These are phyloP conservation scores for Asteroscopus sphinx DNA, from an alignment of 2,888 invertebrate genomes.

Conservation along the genomic window DNA sequence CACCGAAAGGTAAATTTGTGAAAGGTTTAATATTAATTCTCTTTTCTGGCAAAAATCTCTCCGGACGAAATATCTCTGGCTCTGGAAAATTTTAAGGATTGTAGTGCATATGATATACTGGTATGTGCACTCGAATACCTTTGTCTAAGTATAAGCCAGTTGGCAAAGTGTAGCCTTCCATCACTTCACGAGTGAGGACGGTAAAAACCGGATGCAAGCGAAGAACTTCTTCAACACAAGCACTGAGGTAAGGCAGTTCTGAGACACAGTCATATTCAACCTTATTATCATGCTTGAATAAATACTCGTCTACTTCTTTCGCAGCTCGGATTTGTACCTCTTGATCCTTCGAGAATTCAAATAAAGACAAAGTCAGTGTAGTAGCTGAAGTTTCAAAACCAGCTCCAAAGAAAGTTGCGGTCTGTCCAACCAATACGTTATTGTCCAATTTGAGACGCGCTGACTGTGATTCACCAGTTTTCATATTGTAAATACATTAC, in stretches of 20 bases:
- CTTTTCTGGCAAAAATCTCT: slow-evolving; percentile 1
- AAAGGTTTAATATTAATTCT: not conserved
- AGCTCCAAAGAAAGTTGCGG: not conserved
- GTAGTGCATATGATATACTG: not conserved
- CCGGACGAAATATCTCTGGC: not conserved
- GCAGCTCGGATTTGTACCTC: not conserved
- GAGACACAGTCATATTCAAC: not conserved
- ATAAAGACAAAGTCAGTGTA: not conserved
- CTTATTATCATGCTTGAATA: not conserved
- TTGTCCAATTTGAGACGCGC: not conserved
- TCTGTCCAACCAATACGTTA: not conserved
- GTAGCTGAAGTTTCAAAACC: not conserved
- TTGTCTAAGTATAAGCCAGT: not conserved
- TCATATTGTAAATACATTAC: not conserved
- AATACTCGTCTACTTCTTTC: slow-evolving; percentile 1
- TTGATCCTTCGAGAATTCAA: not conserved
- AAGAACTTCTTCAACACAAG: not conserved
- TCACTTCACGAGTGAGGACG: not conserved
- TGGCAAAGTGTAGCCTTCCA: not conserved
- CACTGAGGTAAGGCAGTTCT: not conserved
- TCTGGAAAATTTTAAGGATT: not conserved
- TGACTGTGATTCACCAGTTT: not conserved
- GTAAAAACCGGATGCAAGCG: slow-evolving; percentile 1
- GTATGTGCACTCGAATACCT: not conserved
- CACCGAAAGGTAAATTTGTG: not conserved